Evolutionary conservation across 1,140 invertebrate genomes (phyloP).

Genomic region (Drosophila oshimai): DNA sequence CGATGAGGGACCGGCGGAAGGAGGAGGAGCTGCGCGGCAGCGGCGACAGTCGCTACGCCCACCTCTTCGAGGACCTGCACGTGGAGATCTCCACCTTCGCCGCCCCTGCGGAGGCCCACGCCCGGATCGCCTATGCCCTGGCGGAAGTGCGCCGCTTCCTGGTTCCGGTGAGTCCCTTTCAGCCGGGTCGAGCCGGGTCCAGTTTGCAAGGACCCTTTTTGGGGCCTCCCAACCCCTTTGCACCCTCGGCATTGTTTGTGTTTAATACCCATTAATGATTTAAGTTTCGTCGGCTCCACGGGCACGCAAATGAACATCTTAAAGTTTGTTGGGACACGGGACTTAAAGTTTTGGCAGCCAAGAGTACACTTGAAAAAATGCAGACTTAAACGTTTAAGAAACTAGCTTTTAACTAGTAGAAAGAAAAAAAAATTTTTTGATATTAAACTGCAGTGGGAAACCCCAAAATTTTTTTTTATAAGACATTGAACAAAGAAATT

Average conservation of each 20-base stretch:
- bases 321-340: constrained; percentile 36
- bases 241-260: constrained; percentile 35
- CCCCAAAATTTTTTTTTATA: no score
- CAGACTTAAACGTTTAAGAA: neutral
- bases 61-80: constrained; percentile 94
- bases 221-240: no score
- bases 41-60: constrained; percentile 94
- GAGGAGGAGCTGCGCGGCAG: constrained; percentile 93
- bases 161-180: constrained; percentile 86
- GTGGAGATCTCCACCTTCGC: constrained; percentile 94
- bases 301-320: constrained; percentile 41
- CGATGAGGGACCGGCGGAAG: constrained; percentile 95
- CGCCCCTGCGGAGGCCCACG: constrained; percentile 93
- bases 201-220: neutral
- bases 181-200: no score
- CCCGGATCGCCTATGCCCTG: constrained; percentile 92
- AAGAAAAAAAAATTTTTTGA: no score
- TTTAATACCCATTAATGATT: constrained; percentile 56
- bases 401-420: no score
- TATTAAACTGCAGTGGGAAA: no score
- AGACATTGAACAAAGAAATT: no score
- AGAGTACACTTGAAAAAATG: neutral
- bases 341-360: constrained; percentile 29
- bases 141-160: constrained; percentile 90
- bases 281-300: constrained; percentile 13